Conservation (phyloP, 2,113 vertebrate species). For the Merops nubicus region DNA sequence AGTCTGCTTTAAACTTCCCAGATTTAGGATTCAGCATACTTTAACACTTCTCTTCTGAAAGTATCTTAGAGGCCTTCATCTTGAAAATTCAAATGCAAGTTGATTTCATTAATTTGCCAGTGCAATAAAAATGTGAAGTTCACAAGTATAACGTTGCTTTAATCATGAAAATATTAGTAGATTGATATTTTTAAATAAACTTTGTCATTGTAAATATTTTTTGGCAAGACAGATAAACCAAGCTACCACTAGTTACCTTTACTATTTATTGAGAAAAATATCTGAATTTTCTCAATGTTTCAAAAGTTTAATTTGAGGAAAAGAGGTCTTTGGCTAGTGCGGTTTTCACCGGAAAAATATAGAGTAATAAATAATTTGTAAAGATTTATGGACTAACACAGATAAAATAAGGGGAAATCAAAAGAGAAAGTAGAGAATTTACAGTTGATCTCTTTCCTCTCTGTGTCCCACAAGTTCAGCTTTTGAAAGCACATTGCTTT, state of each 20-base stretch:
- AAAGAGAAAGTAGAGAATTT: background rate
- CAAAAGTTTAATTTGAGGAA: background rate
- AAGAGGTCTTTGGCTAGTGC: background rate
- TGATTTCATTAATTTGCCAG: background rate
- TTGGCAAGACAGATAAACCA: background rate
- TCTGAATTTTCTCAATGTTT: background rate
- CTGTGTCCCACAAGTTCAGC: background rate
- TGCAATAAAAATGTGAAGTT: background rate
- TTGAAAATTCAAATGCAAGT: background rate
- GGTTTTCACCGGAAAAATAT: background rate
- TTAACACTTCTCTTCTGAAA: background rate
- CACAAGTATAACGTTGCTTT: background rate
- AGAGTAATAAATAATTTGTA: background rate
- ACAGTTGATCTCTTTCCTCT: fast-evolving
- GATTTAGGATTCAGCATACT: background rate
- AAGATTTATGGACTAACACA: background rate
- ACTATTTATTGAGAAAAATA: background rate
- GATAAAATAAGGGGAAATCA: background rate
- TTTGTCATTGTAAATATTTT: background rate
- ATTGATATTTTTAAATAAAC: background rate
- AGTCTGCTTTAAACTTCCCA: background rate
- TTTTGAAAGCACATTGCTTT: background rate
- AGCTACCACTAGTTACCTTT: background rate
- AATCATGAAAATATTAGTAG: background rate
- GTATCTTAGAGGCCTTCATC: background rate